Evolutionary conservation across 35 echinoderm and acorn worm genomes (phyloP).

Genomic region (Apostichopus parvimensis): DNA sequence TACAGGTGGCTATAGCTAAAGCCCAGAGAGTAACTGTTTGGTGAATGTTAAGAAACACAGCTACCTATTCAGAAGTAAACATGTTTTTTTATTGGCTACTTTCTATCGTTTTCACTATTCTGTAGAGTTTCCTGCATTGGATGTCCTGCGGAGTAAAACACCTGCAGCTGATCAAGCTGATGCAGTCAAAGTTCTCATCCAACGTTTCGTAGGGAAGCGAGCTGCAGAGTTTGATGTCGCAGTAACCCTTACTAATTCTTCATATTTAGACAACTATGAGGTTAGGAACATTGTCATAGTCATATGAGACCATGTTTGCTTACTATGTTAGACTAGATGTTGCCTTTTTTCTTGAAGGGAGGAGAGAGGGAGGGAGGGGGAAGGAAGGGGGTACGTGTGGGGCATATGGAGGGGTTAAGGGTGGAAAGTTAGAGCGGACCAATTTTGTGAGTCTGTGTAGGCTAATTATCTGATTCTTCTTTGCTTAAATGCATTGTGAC

Average conservation of each 20-base stretch:
- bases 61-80: neutral
- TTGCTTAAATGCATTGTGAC: neutral
- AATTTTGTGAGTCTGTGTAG: neutral
- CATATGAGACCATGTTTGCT: neutral
- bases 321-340: neutral
- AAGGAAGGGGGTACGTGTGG: no score
- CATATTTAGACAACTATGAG: constrained; percentile 26
- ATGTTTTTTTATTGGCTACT: neutral
- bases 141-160: constrained; percentile 19
- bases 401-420: no score
- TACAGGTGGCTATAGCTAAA: no score
- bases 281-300: neutral
- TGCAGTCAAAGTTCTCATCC: constrained; percentile 31
- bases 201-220: constrained; percentile 34
- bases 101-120: neutral
- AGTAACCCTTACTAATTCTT: constrained; percentile 5
- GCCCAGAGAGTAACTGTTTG: no score
- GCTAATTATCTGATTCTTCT: neutral
- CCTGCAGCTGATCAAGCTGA: neutral
- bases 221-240: constrained; percentile 17
- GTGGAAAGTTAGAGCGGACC: no score
- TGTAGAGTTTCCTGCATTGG: constrained; percentile 27
- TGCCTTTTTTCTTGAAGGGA: neutral
- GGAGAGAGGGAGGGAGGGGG: neutral
- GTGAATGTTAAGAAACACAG: no score